Evolutionary conservation across 2,113 vertebrate genomes (phyloP).

Genomic region (Empidonax alnorum): DNA sequence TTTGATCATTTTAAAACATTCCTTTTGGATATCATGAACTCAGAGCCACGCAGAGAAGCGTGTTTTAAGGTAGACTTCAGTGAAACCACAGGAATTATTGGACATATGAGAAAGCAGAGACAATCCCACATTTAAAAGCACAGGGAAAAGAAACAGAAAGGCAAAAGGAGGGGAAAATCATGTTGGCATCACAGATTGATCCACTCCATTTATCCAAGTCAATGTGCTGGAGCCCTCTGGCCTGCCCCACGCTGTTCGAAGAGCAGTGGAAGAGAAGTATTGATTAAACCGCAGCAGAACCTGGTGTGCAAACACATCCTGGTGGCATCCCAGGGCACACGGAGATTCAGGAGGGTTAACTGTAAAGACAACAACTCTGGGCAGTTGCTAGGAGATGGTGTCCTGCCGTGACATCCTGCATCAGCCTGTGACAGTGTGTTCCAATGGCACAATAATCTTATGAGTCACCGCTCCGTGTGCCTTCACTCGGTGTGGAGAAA

Average conservation of each 20-base stretch:
- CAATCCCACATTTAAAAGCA: background rate
- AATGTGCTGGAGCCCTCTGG: background rate
- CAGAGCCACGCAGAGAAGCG: background rate
- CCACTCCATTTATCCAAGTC: background rate
- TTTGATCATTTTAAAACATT: background rate
- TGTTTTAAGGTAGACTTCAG: background rate
- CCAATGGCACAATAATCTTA: background rate
- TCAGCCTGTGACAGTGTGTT: background rate
- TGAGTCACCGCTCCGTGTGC: background rate
- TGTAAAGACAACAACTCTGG: background rate
- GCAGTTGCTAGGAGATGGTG: conserved; percentile 48
- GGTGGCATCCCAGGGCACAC: background rate
- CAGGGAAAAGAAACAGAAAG: background rate
- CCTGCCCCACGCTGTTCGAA: background rate
- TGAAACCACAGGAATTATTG: background rate
- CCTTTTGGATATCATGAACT: background rate
- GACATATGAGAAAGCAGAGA: background rate
- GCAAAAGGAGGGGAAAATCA: background rate
- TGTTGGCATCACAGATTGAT: background rate
- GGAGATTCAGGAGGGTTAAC: conserved; percentile 17
- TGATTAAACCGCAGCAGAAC: conserved; percentile 2
- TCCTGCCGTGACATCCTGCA: background rate
- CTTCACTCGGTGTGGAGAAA: background rate
- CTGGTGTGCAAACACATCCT: background rate
- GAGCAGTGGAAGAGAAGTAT: background rate